Base-by-base conservation (phyloP, 2,888 invertebrate genomes). In the Gymnoscelis rufifasciata region DNA sequence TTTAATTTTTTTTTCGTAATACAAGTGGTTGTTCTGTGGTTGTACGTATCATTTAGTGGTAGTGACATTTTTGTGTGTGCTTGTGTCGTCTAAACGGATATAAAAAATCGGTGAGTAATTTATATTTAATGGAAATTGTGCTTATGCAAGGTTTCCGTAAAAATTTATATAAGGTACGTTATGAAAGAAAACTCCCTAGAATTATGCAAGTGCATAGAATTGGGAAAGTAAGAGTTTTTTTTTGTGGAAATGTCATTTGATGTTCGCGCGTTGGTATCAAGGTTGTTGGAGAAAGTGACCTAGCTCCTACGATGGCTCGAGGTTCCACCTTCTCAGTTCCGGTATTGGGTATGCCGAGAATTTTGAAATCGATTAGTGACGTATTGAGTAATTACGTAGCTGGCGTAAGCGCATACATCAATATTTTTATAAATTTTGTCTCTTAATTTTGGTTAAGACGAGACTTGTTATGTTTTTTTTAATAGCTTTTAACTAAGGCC, bases 241-340 rank as follows among this genome's bases (percentile, higher is more conserved):
- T 64, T 74, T 74, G 74, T 78, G 67, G 79, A 82, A 78, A 78
- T 77, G 66, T 75, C 74, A 67, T 66, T 64, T 65, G 68, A 68
- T 72, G 79, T 72, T 75, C 74, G 74, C 74, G 81, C 74, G 72
- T 72, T 67, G 82, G 83, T 84, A 87, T 86, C 86, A 86, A 86
- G 86, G 86, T 79, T 82, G 83, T 68, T 60, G 66, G 84, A 83
- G 86, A 86, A 86, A 87, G 86, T 87, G 83, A 73, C 83, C 81
- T 70, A 79, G 75, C 71, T 68, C 55, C 59, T 68, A 60, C 57
- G 40, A 65, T 70, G 70, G 50, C 52, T 54, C 43, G 47, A 59
- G 59, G 59, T 59, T 67, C 58, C 65, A 65, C 61, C 57, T 64
- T 62, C 62, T 60, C 23, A 43, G 56, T 58, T 58, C 58, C 58